Evolutionary conservation across 2,888 invertebrate species (phyloP), one percentile per base, ranked within the genome.

Genomic region (Papilio elwesi): DNA sequence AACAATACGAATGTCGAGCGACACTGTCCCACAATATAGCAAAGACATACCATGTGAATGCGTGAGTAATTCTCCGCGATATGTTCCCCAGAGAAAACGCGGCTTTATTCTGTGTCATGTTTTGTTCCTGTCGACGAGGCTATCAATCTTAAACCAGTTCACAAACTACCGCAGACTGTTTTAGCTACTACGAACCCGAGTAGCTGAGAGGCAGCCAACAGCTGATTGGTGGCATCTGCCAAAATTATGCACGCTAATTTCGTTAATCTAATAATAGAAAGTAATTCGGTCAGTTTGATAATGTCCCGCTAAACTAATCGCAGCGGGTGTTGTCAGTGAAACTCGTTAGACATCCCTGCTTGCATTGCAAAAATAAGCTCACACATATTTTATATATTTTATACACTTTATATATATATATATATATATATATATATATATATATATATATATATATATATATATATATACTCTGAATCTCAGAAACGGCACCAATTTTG

Each of bases 161-260:
- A 66, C 49, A 48, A 51, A 55, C 12, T 36, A 15, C 11, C 38
- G 47, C 8, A 52, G 49, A 62, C n/a, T 64, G 64, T 51, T 57
- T 68, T 64, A 64, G 26, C 52, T 51, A 57, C 47, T 73, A 53
- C 64, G n/a, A 68, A 57, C 8, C 65, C 13, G 49, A 48, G 70
- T 65, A 57, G 38, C 70, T 49, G 62, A 59, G 53, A 62, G 53
- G 71, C 70, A 69, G 76, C 77, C 77, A 77, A 74, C 74, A 75
- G 74, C 75, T 76, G 77, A 77, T 78, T 76, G 76, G 76, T 68
- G 69, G 64, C 67, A 70, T 67, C 72, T 75, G 78, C 78, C 77
- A 78, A 78, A 76, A 76, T 75, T 68, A 75, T 73, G 65, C 72
- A 76, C 52, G 64, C 63, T 57, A 73, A 74, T 76, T 76, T 74